phyloP scores from a whole-genome alignment of 2,797 vertebrate genomes.

The Sebastes trivittatus region DNA sequence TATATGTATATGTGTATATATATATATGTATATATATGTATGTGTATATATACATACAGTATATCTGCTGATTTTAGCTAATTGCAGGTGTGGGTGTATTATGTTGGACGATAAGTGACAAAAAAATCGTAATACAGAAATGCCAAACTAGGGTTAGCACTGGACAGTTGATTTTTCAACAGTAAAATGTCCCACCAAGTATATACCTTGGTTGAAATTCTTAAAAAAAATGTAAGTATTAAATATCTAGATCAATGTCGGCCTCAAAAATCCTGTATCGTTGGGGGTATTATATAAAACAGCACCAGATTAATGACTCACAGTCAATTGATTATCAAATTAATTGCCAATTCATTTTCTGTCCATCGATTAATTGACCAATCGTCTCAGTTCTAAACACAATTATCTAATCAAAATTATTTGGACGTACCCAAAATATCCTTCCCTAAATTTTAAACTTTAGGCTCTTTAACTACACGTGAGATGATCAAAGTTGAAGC shows the following conservation, averaged over 20 bases:
- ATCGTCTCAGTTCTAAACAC: neutral
- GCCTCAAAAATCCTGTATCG: neutral
- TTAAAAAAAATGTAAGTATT: neutral
- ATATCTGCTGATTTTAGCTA: too few relatives aligned
- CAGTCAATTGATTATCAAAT: neutral
- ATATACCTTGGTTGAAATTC: too few relatives aligned
- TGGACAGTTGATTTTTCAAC: too few relatives aligned
- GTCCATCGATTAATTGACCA: neutral
- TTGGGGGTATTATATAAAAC: neutral
- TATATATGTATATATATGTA: too few relatives aligned
- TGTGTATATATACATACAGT: accelerated
- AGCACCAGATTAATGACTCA: neutral
- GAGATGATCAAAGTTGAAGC: neutral
- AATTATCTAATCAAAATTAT: neutral
- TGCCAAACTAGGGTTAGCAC: neutral
- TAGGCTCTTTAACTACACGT: neutral
- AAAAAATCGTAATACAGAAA: neutral
- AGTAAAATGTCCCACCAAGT: too few relatives aligned
- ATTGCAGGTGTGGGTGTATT: neutral
- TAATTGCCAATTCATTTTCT: neutral
- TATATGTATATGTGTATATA: accelerated
- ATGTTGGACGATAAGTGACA: neutral
- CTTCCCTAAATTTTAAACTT: neutral
- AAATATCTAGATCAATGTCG: neutral
- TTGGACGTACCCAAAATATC: neutral